Percentiles rank a stretch among this genome's conserved stretches.
Evolutionary conservation across 2,797 vertebrate genomes (phyloP).

Genomic region (Serranus cabrilla): DNA sequence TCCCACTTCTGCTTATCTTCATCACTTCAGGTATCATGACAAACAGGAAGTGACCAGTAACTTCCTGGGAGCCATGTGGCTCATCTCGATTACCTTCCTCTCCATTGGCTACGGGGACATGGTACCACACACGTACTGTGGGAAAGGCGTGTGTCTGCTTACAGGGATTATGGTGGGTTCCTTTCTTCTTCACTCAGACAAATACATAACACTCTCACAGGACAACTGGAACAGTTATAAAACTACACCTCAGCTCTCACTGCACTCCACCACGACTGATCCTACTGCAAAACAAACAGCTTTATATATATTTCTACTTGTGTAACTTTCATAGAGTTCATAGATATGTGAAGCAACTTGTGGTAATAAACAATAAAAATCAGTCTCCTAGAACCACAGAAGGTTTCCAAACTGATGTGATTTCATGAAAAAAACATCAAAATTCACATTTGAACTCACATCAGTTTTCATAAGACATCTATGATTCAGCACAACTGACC

Average conservation of each 20-base stretch:
- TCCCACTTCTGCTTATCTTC: constrained; percentile 74
- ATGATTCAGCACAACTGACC: not conserved
- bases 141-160: constrained; percentile 95
- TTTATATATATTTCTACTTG: not conserved
- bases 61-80: constrained; percentile 98
- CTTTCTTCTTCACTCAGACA: constrained; percentile 9
- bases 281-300: not conserved
- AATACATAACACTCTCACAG: constrained; percentile 2
- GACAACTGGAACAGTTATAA: constrained; percentile 15
- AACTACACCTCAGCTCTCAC: constrained; percentile 8
- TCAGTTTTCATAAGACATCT: not conserved
- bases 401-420: too few relatives aligned
- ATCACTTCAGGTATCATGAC: constrained; percentile 93
- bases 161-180: constrained; percentile 95
- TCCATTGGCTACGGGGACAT: constrained; percentile 98
- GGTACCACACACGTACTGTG: constrained; percentile 97
- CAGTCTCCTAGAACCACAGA: not conserved
- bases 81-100: constrained; percentile 97
- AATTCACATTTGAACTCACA: not conserved
- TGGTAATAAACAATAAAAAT: not conserved
- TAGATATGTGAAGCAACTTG: not conserved
- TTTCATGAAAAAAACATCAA: not conserved
- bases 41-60: constrained; percentile 98
- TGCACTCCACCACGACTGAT: not conserved
- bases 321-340: not conserved